phyloP scores from a whole-genome alignment of 2,113 vertebrate species.

The Chaetura pelagica region DNA sequence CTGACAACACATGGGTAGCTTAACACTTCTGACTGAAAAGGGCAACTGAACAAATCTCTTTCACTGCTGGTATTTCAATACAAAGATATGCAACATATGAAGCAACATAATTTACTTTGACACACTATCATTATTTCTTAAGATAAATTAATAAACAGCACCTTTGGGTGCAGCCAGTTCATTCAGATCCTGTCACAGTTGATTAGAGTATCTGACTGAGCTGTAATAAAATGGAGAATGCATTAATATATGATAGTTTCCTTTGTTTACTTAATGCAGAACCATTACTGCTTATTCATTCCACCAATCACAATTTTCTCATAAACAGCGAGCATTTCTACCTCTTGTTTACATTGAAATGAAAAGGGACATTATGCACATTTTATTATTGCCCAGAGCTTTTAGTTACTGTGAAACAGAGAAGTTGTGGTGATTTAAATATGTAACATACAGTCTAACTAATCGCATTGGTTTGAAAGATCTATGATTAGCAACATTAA shows the following conservation, averaged over 20 bases:
- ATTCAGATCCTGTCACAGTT: slow-evolving; percentile 57
- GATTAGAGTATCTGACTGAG: slow-evolving; percentile 69
- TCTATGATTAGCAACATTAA: slow-evolving; percentile 51
- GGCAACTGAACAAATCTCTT: neutral
- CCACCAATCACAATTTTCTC: slow-evolving; percentile 63
- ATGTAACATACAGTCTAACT: slow-evolving; percentile 46
- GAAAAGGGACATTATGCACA: slow-evolving; percentile 69
- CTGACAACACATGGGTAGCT: neutral
- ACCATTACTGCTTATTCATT: slow-evolving; percentile 73
- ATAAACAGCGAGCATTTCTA: slow-evolving; percentile 51
- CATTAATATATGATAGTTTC: slow-evolving; percentile 59
- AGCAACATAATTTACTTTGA: slow-evolving; percentile 67
- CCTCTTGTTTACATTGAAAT: slow-evolving; percentile 61
- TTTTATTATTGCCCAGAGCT: slow-evolving; percentile 74
- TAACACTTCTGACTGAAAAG: slow-evolving; percentile 2
- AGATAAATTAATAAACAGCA: slow-evolving; percentile 77
- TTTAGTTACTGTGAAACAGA: slow-evolving; percentile 61
- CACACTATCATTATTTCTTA: slow-evolving; percentile 71
- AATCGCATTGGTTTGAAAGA: slow-evolving; percentile 59
- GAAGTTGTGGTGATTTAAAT: slow-evolving; percentile 58
- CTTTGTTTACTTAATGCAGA: slow-evolving; percentile 74
- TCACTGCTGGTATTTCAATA: slow-evolving; percentile 11
- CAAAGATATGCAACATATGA: slow-evolving; percentile 41
- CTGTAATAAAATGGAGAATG: slow-evolving; percentile 62
- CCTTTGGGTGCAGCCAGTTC: slow-evolving; percentile 70